Conservation (phyloP, 2,113 vertebrate genomes). For the Muntiacus muntjak region DNA sequence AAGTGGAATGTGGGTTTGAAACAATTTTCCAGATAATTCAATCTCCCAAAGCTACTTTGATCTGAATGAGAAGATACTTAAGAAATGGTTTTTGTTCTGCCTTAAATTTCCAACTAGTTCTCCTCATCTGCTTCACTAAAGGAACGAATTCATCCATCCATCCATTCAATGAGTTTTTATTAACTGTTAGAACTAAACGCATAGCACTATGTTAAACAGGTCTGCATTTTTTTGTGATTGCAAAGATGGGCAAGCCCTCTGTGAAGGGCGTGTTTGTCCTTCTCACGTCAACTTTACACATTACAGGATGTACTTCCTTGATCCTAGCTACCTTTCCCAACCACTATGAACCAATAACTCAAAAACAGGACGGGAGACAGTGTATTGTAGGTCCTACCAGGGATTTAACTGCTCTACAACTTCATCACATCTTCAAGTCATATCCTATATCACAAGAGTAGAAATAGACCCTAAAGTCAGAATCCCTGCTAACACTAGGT, state of each 20-base stretch:
- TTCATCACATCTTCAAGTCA: background rate
- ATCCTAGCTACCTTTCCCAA: background rate
- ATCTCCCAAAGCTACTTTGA: slow-evolving; percentile 15
- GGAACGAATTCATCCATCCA: background rate
- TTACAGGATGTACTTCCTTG: background rate
- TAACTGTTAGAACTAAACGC: slow-evolving; percentile 1
- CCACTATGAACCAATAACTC: background rate
- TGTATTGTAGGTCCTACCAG: background rate
- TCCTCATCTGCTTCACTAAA: background rate
- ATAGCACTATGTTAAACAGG: background rate
- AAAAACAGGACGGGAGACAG: background rate
- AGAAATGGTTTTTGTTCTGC: slow-evolving; percentile 6
- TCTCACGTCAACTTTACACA: background rate
- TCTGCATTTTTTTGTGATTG: slow-evolving; percentile 6
- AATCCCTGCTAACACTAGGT: background rate
- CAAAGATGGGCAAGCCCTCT: background rate
- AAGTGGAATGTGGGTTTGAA: slow-evolving; percentile 36
- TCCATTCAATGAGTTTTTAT: background rate
- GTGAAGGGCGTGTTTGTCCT: background rate
- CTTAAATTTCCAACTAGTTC: slow-evolving; percentile 2
- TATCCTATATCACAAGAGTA: background rate
- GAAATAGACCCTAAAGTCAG: background rate
- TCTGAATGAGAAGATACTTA: background rate
- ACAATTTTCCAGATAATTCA: slow-evolving; percentile 30
- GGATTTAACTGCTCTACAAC: background rate